Evolutionary conservation across 2,113 vertebrate species (phyloP).

Genomic region (Charadrius vociferus): DNA sequence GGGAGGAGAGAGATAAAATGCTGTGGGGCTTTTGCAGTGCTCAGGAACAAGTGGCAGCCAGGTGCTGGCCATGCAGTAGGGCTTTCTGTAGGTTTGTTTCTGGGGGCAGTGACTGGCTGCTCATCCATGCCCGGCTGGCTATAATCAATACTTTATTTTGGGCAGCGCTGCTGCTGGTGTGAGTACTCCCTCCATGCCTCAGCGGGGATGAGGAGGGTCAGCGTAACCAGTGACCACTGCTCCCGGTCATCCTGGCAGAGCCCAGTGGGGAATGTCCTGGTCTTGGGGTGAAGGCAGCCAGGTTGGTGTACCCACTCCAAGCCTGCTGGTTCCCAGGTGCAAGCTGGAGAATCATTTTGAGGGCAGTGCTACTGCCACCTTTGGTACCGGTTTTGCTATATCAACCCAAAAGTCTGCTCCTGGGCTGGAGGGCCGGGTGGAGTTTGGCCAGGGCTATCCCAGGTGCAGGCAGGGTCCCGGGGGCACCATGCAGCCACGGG

Average conservation of each 20-base stretch:
- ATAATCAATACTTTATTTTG: not conserved
- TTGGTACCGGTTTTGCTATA: not conserved
- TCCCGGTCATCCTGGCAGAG: not conserved
- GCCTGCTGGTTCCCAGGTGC: not conserved
- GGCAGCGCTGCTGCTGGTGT: not conserved
- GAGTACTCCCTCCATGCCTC: not conserved
- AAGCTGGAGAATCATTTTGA: not conserved
- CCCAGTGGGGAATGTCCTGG: not conserved
- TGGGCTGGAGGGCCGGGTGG: accelerated
- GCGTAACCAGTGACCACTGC: not conserved
- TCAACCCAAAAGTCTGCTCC: accelerated
- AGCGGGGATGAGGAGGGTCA: not conserved
- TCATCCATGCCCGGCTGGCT: not conserved
- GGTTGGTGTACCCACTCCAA: accelerated
- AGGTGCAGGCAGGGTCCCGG: not conserved
- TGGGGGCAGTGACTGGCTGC: not conserved
- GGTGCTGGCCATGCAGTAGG: not conserved
- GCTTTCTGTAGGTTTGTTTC: not conserved
- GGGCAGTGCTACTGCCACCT: not conserved
- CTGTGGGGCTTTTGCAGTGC: accelerated
- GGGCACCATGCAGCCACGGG: not conserved
- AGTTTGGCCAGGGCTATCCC: not conserved
- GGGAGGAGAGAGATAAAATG: not conserved
- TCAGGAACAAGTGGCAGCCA: not conserved
- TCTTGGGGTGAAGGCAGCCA: not conserved